phyloP scores from a whole-genome alignment of 2,113 vertebrate genomes.

The Sporophila hypoxantha region DNA sequence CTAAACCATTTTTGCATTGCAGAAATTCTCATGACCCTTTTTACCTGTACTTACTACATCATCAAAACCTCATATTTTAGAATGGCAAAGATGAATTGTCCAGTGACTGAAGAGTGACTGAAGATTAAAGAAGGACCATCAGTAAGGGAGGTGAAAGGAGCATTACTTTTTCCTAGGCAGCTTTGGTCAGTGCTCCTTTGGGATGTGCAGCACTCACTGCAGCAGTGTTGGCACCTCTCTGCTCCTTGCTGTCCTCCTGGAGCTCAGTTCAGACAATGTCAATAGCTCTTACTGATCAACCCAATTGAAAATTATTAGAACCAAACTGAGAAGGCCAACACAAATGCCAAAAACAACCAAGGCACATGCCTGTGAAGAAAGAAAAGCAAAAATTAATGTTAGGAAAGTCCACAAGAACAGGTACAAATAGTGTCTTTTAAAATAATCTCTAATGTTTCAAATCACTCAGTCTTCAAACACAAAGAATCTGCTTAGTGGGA shows the following conservation, averaged over 20 bases:
- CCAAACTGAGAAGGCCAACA: constrained; percentile 81
- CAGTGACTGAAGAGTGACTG: background rate
- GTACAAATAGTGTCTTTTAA: background rate
- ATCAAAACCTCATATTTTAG: background rate
- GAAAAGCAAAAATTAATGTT: background rate
- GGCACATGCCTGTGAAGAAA: constrained; percentile 74
- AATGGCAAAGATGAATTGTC: background rate
- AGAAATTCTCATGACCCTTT: background rate
- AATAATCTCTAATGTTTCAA: background rate
- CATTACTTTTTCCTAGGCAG: background rate
- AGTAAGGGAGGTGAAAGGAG: background rate
- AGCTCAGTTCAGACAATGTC: background rate
- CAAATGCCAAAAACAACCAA: constrained; percentile 83
- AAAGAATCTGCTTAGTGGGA: background rate
- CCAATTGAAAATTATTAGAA: constrained; percentile 80
- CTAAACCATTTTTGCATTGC: background rate
- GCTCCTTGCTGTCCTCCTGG: background rate
- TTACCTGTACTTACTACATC: background rate
- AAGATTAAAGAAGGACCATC: background rate
- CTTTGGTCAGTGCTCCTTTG: background rate
- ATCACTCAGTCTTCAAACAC: background rate
- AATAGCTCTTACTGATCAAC: constrained; percentile 38
- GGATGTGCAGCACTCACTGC: background rate
- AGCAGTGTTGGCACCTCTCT: background rate
- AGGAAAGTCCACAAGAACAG: background rate